These are phyloP conservation scores for Chrysodeixis includens DNA, from an alignment of 2,888 invertebrate species.

Conservation along the genomic window DNA sequence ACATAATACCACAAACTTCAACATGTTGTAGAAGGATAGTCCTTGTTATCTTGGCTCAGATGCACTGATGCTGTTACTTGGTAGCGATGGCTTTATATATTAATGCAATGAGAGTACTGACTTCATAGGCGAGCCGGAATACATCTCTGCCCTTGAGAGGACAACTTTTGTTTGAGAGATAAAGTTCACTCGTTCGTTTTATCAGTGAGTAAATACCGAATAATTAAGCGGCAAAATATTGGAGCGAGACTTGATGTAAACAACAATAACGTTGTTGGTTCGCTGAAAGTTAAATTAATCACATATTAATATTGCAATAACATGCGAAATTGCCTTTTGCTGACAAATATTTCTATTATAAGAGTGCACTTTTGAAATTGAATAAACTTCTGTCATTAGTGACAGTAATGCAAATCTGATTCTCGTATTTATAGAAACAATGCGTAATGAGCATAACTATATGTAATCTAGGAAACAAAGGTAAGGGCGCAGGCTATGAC, in stretches of 20 bases:
- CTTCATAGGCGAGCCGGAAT: slow-evolving; percentile 73
- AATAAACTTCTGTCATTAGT: too few species aligned
- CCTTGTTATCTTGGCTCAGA: slow-evolving; percentile 76
- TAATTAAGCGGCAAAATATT: slow-evolving; percentile 36
- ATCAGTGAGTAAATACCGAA: slow-evolving; percentile 39
- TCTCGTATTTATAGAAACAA: too few species aligned
- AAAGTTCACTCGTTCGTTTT: slow-evolving; percentile 46
- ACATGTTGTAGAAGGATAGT: slow-evolving; percentile 79
- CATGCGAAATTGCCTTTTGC: too few species aligned
- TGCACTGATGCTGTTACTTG: slow-evolving; percentile 74
- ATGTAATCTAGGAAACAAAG: too few species aligned
- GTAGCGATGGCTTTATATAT: slow-evolving; percentile 73
- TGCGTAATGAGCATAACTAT: too few species aligned
- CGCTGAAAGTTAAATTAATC: slow-evolving; percentile 29
- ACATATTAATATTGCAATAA: slow-evolving; percentile 75
- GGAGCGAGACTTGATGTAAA: slow-evolving; percentile 37
- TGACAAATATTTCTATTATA: too few species aligned
- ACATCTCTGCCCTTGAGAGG: slow-evolving; percentile 74
- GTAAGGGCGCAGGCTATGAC: too few species aligned
- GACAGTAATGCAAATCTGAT: too few species aligned
- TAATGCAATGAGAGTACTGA: slow-evolving; percentile 54
- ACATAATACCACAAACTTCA: slow-evolving; percentile 90
- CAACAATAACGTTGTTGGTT: slow-evolving; percentile 31
- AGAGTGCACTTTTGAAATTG: too few species aligned
- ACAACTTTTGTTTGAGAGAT: slow-evolving; percentile 75